These are phyloP conservation scores for Drosophila cracens DNA, from an alignment of 2,888 invertebrate genomes.

Conservation along the genomic window DNA sequence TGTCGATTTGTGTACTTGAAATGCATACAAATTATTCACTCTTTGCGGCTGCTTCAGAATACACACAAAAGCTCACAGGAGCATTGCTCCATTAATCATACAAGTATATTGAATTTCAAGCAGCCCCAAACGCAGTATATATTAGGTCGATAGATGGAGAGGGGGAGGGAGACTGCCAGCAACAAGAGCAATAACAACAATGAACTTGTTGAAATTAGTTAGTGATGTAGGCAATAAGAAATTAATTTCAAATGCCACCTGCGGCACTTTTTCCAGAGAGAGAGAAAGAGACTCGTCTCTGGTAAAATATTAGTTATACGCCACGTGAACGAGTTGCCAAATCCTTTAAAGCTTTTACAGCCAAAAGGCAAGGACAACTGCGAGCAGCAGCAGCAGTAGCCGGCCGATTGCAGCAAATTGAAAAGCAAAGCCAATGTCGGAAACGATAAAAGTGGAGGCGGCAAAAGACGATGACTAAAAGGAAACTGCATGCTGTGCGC, in stretches of 20 bases:
- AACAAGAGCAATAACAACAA: constrained; percentile 35
- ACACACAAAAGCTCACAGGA: background rate
- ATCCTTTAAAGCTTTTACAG: constrained; percentile 67
- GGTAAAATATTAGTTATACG: constrained; percentile 75
- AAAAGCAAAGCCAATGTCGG: constrained; percentile 51
- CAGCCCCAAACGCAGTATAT: constrained; percentile 6
- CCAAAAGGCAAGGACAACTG: constrained; percentile 8
- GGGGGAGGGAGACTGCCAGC: too few relatives aligned
- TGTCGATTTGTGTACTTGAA: background rate
- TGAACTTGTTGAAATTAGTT: constrained; percentile 55
- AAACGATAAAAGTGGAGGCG: constrained; percentile 22
- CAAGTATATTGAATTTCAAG: background rate
- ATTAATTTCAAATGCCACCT: constrained; percentile 62
- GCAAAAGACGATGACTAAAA: constrained; percentile 12
- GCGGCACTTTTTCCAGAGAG: constrained; percentile 52
- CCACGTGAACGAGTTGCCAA: constrained; percentile 74
- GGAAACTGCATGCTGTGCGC: constrained; percentile 78
- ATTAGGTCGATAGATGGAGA: constrained; percentile 6
- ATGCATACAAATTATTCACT: constrained; percentile 7
- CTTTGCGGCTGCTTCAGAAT: background rate
- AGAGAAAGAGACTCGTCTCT: constrained; percentile 55
- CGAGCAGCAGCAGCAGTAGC: constrained; percentile 8
- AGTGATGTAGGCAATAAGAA: constrained; percentile 44
- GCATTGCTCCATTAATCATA: constrained; percentile 4
- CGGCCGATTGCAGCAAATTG: constrained; percentile 52